These are phyloP conservation scores for Cynopterus brachyotis DNA, from an alignment of 2,113 vertebrate species.

Conservation along the genomic window DNA sequence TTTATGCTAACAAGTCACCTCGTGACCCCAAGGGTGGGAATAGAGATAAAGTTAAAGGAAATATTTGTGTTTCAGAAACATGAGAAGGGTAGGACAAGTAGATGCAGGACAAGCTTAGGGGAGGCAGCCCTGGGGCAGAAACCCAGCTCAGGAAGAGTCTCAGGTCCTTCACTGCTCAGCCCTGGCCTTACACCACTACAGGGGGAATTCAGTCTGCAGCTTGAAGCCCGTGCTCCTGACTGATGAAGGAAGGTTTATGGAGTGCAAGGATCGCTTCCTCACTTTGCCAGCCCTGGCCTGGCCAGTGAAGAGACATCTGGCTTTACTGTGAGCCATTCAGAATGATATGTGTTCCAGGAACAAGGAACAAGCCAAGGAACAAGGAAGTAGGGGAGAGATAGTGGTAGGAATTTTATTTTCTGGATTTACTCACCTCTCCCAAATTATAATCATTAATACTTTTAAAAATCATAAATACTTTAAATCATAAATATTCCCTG, in stretches of 20 bases:
- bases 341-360: background rate
- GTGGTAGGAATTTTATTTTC: background rate
- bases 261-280: background rate
- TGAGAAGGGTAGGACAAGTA: background rate
- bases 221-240: background rate
- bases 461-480: background rate
- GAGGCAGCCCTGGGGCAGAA: background rate
- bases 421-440: background rate
- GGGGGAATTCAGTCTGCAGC: background rate
- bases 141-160: background rate
- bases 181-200: background rate
- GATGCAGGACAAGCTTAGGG: background rate
- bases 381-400: accelerated
- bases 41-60: background rate
- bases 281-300: background rate
- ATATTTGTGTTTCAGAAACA: background rate
- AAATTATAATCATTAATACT: background rate
- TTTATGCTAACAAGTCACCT: background rate
- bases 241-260: background rate
- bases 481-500: background rate
- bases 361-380: background rate
- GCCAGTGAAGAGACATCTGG: background rate
- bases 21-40: background rate
- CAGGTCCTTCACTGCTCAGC: background rate
- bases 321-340: background rate